Conservation (phyloP, 2,797 vertebrate species). For the Tapera naevia region DNA sequence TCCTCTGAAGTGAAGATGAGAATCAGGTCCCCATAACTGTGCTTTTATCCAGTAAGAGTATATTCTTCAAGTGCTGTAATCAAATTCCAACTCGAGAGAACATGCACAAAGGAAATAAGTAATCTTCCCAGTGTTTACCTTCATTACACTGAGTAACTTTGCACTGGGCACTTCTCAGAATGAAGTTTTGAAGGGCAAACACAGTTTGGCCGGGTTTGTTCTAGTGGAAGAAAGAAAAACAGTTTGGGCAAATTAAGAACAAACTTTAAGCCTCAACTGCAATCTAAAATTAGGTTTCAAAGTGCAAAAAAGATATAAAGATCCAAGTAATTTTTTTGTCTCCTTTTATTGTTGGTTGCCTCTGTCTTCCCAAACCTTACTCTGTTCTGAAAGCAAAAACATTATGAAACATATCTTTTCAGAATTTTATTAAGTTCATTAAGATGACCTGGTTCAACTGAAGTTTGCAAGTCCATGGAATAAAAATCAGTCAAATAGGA, state of each 20-base stretch:
- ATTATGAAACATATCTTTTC: background rate
- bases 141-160: constrained; percentile 10
- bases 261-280: constrained; percentile 7
- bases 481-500: background rate
- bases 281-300: constrained; percentile 11
- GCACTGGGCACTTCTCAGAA: background rate
- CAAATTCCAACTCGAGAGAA: constrained; percentile 1
- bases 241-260: background rate
- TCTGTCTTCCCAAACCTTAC: background rate
- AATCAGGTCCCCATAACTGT: background rate
- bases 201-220: background rate
- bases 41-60: background rate
- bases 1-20: background rate
- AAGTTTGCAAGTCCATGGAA: background rate
- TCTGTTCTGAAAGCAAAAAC: background rate
- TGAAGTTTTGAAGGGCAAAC: constrained; percentile 21
- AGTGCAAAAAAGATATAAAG: background rate
- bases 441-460: background rate
- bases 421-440: background rate
- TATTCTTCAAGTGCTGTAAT: background rate
- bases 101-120: background rate
- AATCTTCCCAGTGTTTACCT: constrained; percentile 21
- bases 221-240: background rate
- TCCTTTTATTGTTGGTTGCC: background rate
- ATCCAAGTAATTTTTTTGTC: constrained; percentile 9